A percentile compares a stretch with the other conserved stretches of the same genome.
phyloP scores from a whole-genome alignment of 2,797 vertebrate species.

The Myotis vivesi region DNA sequence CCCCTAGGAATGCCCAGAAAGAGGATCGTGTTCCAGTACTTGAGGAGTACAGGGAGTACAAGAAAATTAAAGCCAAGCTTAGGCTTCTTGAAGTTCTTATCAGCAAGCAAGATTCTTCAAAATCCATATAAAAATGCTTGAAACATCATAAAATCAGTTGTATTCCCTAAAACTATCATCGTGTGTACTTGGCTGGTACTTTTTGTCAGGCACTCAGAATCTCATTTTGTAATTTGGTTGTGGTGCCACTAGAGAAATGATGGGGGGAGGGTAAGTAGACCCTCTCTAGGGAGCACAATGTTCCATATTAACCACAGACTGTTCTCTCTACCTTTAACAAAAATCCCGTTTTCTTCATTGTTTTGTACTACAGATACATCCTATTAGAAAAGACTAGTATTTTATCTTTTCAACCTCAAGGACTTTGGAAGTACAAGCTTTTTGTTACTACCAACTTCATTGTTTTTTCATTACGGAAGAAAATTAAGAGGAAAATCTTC shows the following conservation, averaged over 20 bases:
- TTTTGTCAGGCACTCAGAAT: slow-evolving; percentile 83
- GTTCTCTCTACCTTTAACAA: slow-evolving; percentile 81
- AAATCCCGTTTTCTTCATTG: slow-evolving; percentile 75
- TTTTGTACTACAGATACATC: slow-evolving; percentile 77
- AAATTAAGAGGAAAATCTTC: slow-evolving; percentile 77
- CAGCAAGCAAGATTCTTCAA: slow-evolving; percentile 98
- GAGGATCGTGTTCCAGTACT: slow-evolving; percentile 95
- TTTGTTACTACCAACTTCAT: slow-evolving; percentile 76
- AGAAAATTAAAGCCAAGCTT: slow-evolving; percentile 97
- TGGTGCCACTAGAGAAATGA: slow-evolving; percentile 81
- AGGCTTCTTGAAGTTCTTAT: slow-evolving; percentile 97
- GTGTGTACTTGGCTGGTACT: slow-evolving; percentile 80
- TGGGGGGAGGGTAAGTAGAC: slow-evolving; percentile 75
- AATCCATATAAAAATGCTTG: slow-evolving; percentile 91
- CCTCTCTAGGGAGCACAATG: slow-evolving; percentile 73
- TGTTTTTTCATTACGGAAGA: slow-evolving; percentile 80
- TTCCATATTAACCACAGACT: slow-evolving; percentile 73
- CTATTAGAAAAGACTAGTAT: slow-evolving; percentile 79
- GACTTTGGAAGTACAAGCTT: slow-evolving; percentile 80
- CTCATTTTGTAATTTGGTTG: slow-evolving; percentile 82
- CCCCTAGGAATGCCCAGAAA: slow-evolving; percentile 93
- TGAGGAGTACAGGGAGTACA: slow-evolving; percentile 97
- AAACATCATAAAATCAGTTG: slow-evolving; percentile 70
- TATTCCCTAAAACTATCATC: slow-evolving; percentile 75
- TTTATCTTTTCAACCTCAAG: slow-evolving; percentile 80